Evolutionary conservation across 1,140 invertebrate genomes (phyloP).

Genomic region (Calephelis virginiensis): DNA sequence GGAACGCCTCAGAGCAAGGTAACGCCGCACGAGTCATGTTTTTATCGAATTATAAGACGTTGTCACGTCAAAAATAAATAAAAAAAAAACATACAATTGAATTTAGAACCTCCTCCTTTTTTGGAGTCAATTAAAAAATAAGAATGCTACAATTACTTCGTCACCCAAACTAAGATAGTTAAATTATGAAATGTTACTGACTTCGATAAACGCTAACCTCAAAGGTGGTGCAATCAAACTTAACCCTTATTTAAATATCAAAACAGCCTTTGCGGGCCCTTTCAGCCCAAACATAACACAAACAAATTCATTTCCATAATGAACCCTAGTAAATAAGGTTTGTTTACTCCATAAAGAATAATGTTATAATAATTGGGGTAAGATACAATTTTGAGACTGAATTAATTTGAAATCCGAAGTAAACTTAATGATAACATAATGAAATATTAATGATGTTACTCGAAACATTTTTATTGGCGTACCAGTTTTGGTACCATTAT

Average conservation of each 20-base stretch:
- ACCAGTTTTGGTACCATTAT: conserved; percentile 5
- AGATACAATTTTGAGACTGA: conserved; percentile 69
- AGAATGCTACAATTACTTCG: no score
- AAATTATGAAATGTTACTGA: neutral
- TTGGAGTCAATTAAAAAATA: no score
- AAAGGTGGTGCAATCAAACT: conserved; percentile 49
- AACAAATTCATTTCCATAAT: conserved; percentile 78
- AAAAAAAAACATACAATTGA: no score
- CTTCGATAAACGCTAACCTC: conserved; percentile 19
- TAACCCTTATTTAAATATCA: conserved; percentile 75
- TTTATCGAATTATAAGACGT: no score
- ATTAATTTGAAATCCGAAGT: conserved; percentile 64
- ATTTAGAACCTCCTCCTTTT: no score
- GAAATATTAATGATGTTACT: conserved; percentile 25
- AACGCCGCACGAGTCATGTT: no score
- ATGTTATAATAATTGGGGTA: conserved; percentile 73
- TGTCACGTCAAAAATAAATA: no score
- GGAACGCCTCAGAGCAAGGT: no score
- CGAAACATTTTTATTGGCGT: conserved; percentile 13
- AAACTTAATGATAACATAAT: conserved; percentile 45
- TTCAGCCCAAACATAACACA: conserved; percentile 64
- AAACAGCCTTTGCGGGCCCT: conserved; percentile 65
- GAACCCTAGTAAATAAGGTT: conserved; percentile 75
- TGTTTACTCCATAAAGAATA: conserved; percentile 75
- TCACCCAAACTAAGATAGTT: no score